Evolutionary conservation across 1,140 invertebrate species (phyloP), one percentile per base, ranked within the genome.

Genomic region (Tetramorium parvispinum): DNA sequence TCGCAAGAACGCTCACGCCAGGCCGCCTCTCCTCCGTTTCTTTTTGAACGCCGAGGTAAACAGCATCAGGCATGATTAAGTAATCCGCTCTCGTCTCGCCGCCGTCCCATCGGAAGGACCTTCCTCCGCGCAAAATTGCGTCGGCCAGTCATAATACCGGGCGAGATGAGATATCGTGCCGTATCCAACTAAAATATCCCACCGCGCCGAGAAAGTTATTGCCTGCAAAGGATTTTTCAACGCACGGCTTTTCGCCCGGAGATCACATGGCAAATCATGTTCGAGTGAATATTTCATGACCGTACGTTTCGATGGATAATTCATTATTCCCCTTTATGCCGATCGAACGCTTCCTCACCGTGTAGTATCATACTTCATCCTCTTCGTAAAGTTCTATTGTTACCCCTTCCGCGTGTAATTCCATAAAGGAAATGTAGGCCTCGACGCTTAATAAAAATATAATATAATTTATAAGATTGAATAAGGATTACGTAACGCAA

Each of bases 91-190:
- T 71, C 68, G 57, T 82, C 43, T 77, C 68, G 73, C 32, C 21
- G 55, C 32, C 65, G 53, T 77, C 53, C 46, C 78, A n/a, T 51
- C 49, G 49, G 61, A 73, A 61, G 79, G 51, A 40, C 27, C 57
- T 70, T 27, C 53, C 61, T 59, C 32, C 32, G 55, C 53, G 49
- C 83, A 71, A 89, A 86, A 89, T 88, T 89, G 86, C 71, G 59
- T 18, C 78, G 55, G 57, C 43, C 85, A 43, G 65, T 49, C 53
- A 53, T 61, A 63, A 73, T 63, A 16, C 77, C 57, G 43, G 43
- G 66, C 59, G 76, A 75, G 70, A 89, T 87, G 82, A 89, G 87
- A 88, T 78, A 86, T 78, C 86, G 76, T 71, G 76, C 40, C 57
- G 46, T 49, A 55, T 68, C 49, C 61, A 27, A 51, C 46, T 49